Conservation (phyloP, 2,797 vertebrate genomes). For the Phalanger gymnotis region DNA sequence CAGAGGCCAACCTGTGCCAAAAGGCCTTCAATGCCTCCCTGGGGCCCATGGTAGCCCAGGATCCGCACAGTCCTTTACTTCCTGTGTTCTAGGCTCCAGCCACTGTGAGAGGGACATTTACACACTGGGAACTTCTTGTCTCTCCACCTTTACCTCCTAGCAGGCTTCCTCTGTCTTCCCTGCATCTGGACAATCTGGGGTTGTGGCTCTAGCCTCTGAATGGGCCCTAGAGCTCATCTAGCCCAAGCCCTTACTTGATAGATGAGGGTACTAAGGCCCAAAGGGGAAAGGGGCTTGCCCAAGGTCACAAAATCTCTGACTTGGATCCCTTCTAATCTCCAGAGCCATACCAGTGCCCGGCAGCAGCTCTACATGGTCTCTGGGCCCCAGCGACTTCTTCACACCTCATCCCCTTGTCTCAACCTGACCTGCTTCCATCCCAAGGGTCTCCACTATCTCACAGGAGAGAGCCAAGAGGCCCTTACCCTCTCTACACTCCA, state of each 20-base stretch:
- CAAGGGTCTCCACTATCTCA: not conserved
- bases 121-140: not conserved
- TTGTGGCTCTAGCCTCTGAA: not conserved
- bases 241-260: not conserved
- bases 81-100: not conserved
- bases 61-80: not conserved
- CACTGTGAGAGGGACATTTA: not conserved
- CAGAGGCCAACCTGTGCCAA: not conserved
- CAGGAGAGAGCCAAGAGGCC: not conserved
- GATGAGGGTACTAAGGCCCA: not conserved
- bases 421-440: not conserved
- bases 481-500: not conserved
- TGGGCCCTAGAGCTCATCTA: not conserved
- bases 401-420: not conserved
- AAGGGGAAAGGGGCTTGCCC: not conserved
- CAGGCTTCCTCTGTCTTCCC: not conserved
- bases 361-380: not conserved
- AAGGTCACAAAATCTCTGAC: not conserved
- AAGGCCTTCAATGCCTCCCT: not conserved
- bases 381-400: not conserved
- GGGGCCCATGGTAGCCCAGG: not conserved
- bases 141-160: not conserved
- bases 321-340: not conserved
- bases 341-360: not conserved
- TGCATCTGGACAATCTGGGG: not conserved